Evolutionary conservation across 2,797 vertebrate species (phyloP), one percentile per base, ranked within the genome.

Genomic region (Lateolabrax maculatus): DNA sequence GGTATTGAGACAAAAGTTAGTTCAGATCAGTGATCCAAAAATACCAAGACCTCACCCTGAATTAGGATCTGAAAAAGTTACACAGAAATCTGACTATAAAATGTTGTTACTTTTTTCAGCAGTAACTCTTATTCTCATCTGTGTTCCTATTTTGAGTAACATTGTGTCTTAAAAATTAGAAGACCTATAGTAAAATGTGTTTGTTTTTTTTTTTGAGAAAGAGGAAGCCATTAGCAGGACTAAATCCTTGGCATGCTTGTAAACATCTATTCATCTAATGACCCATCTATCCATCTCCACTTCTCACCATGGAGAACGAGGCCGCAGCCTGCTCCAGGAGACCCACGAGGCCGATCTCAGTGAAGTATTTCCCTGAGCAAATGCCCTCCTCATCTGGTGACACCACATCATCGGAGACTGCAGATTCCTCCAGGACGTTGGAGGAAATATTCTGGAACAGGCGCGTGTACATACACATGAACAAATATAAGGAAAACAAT

Each of bases 361-460:
- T 99, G 85, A 99, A 99, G 93, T 99, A 99, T 89, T 99, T 99
- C 84, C 98, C 98, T 5, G 98, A 99, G 86, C 98, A 99, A 89
- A 99, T 99, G 27, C 98, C 98, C 94, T 99, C 98, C 92, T 99
- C 98, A 64, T 99, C 98, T 13, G 98, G 98, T 39, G 98, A 99
- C 58, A 99, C 97, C 62, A 99, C 98, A 11, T 99, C 98, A 51
- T 99, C 98, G 4, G 98, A 99, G 68, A 99, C 98, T 0, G 98
- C 98, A 4, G 98, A 99, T 83, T 99, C 98, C 92, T 99, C 98
- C 93, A 99, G 93, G 87, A 99, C 98, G 62, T 99, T 99, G 65
- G 98, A 99, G 44, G 98, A 99, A 90, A 99, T 98, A 77, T 99
- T 99, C 98, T 99, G 92, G 23, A 46, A 21, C 5, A 64, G 25